Evolutionary conservation across 2,888 invertebrate genomes (phyloP), one percentile per base, ranked within the genome.

Genomic region (Aproaerema taeniolella): DNA sequence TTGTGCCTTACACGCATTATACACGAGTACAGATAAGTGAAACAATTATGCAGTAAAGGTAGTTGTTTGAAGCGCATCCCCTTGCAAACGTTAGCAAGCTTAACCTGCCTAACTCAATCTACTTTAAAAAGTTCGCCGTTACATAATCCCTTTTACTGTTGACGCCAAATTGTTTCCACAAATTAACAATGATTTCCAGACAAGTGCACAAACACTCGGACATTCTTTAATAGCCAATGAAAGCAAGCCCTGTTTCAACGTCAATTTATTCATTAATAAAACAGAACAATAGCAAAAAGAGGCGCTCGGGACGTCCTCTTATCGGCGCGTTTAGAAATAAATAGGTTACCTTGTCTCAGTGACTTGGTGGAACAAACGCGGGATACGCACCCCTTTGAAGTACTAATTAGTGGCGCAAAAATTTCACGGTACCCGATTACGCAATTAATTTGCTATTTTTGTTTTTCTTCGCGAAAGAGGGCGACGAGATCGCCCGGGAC

Each of bases 361-460:
- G 58, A 51, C 60, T 61, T 52, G 49, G 40, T 45, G 41, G 45
- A 55, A 58, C 50, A 53, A 57, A 58, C 53, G 59, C 53, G 49
- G 47, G 49, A 43, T 47, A 41, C 45, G 40, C 46, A 53, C 50
- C 59, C 61, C 70, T 73, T 76, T 71, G 65, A 72, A 61, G 66
- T 68, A 60, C 31, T 66, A 69, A 70, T 71, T 64, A 66, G 58
- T 61, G 61, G 58, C 48, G 58, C 58, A 61, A 70, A 75, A 69
- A 68, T 65, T 70, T 71, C 63, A 73, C 67, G 59, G 66, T 59
- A 71, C 74, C 72, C 71, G 73, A 74, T 81, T 81, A 76, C 78
- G 80, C 71, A 78, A 81, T 81, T 80, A 82, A 80, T 82, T 79
- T 67, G 79, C 79, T 82, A 82, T 82, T 85, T 83, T 80, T 82